phyloP scores from a whole-genome alignment of 2,797 vertebrate species.

The Arnoldichthys spilopterus region DNA sequence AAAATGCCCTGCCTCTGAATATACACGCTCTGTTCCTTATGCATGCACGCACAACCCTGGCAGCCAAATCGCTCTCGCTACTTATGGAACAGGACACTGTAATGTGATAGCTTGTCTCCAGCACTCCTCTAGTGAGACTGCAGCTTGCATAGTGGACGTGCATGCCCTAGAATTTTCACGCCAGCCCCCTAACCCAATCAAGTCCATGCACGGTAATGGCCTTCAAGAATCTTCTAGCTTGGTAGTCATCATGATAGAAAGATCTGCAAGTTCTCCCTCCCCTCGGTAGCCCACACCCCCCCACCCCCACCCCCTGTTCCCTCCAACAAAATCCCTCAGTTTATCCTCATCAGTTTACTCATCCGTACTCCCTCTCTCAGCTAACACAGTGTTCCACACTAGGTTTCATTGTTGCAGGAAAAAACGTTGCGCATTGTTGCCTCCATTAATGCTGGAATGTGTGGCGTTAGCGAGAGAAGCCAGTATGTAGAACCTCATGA shows the following conservation, averaged over 20 bases:
- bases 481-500: slow-evolving; percentile 48
- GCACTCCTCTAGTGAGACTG: neutral
- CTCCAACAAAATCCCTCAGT: slow-evolving; percentile 18
- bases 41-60: slow-evolving; percentile 22
- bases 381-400: slow-evolving; percentile 42
- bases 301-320: slow-evolving; percentile 24
- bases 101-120: slow-evolving; percentile 41
- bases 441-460: slow-evolving; percentile 29
- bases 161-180: slow-evolving; percentile 41
- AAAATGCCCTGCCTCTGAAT: slow-evolving; percentile 26
- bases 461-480: slow-evolving; percentile 53
- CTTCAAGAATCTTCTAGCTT: slow-evolving; percentile 30
- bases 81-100: slow-evolving; percentile 35
- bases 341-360: slow-evolving; percentile 40
- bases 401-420: slow-evolving; percentile 38
- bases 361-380: slow-evolving; percentile 54
- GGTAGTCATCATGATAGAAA: slow-evolving; percentile 24
- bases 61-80: slow-evolving; percentile 38
- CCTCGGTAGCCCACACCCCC: slow-evolving; percentile 26
- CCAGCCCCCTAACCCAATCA: slow-evolving; percentile 27
- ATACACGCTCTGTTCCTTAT: slow-evolving; percentile 3
- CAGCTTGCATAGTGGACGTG: slow-evolving; percentile 41
- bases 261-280: slow-evolving; percentile 8
- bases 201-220: slow-evolving; percentile 40
- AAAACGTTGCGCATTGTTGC: slow-evolving; percentile 14